These are phyloP conservation scores for Epinotia nisella DNA, from an alignment of 2,888 invertebrate species.

Conservation along the genomic window DNA sequence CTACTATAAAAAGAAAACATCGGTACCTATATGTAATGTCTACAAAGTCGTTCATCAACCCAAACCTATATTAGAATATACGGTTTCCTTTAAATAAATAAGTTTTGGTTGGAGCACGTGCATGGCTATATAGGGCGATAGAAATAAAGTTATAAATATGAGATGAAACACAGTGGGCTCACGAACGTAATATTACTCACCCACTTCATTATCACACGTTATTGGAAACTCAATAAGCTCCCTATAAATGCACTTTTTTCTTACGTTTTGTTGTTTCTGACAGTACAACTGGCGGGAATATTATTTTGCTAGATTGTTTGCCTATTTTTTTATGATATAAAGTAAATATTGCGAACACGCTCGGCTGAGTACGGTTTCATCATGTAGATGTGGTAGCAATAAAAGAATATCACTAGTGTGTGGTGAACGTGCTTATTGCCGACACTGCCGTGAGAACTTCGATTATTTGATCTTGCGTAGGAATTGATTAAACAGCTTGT, in stretches of 20 bases:
- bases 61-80: constrained; percentile 47
- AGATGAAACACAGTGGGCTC: constrained; percentile 59
- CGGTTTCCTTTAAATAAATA: constrained; percentile 53
- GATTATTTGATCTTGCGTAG: constrained; percentile 32
- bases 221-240: constrained; percentile 70
- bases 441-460: constrained; percentile 24
- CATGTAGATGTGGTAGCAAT: constrained; percentile 54
- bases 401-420: constrained; percentile 46
- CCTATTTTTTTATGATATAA: constrained; percentile 59
- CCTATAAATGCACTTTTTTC: constrained; percentile 58
- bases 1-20: constrained; percentile 39
- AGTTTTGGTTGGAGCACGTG: constrained; percentile 53
- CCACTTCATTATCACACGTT: constrained; percentile 71
- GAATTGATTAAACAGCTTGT: constrained; percentile 45
- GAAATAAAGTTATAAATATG: constrained; percentile 72
- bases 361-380: constrained; percentile 52
- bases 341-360: constrained; percentile 58
- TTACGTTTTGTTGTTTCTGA: constrained; percentile 54
- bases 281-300: constrained; percentile 46
- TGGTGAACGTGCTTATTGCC: constrained; percentile 32
- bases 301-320: constrained; percentile 53
- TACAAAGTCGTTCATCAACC: constrained; percentile 43
- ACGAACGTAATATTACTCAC: constrained; percentile 58
- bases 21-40: constrained; percentile 41
- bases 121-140: constrained; percentile 57